A percentile compares a stretch with the other conserved stretches of the same genome.
Evolutionary conservation across 53 echinoderm and acorn worm genomes (phyloP).

Genomic region (Crossaster papposus): DNA sequence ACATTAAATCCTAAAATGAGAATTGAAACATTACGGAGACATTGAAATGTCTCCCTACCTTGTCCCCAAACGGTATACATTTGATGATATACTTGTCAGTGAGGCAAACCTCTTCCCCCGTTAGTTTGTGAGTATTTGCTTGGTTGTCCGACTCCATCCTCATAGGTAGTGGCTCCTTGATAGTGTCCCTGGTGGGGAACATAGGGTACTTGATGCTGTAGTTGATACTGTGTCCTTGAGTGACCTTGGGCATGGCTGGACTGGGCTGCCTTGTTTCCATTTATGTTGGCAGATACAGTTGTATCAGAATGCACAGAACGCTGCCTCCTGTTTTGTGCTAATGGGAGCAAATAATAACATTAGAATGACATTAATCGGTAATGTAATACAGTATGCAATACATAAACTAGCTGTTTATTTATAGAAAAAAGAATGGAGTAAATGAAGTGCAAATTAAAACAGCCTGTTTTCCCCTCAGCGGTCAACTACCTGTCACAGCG

Average conservation of each 20-base stretch:
- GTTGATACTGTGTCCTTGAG: constrained; percentile 68
- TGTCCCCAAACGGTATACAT: no score
- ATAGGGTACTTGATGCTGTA: constrained; percentile 92
- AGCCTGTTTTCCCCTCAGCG: no score
- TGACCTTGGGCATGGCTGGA: constrained; percentile 40
- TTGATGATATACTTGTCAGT: neutral
- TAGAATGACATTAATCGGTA: neutral
- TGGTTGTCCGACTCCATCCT: constrained; percentile 14
- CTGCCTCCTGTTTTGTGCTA: constrained; percentile 88
- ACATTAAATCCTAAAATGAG: no score
- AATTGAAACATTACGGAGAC: no score
- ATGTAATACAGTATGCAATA: no score
- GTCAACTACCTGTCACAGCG: no score
- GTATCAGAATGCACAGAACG: constrained; percentile 72
- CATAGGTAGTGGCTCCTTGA: constrained; percentile 14
- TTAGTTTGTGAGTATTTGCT: constrained; percentile 31
- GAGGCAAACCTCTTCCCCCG: constrained; percentile 57
- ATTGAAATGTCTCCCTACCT: no score
- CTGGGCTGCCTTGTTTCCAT: constrained; percentile 63
- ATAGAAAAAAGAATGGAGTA: no score
- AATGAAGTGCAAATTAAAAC: no score
- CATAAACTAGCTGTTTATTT: no score
- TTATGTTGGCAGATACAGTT: constrained; percentile 77
- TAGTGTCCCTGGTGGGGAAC: constrained; percentile 82
- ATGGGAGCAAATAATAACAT: constrained; percentile 7